Evolutionary conservation across 2,797 vertebrate genomes (phyloP).

Genomic region (Myoxocephalus aenaeus): DNA sequence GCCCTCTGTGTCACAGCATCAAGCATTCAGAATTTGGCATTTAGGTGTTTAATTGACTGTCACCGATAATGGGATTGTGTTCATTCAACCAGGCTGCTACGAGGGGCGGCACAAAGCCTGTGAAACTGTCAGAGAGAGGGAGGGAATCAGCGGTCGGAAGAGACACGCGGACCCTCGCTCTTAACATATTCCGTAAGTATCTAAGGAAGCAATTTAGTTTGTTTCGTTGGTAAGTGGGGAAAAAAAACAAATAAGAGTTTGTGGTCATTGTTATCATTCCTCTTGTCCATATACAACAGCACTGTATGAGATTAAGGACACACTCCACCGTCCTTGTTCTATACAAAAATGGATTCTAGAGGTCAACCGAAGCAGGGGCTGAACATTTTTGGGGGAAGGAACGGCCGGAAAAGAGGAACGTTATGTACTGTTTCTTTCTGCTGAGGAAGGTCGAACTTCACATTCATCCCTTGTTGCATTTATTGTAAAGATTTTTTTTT

Average conservation of each 20-base stretch:
- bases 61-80: constrained; percentile 74
- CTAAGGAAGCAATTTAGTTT: not conserved
- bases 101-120: constrained; percentile 31
- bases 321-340: not conserved
- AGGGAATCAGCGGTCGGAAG: not conserved
- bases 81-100: constrained; percentile 63
- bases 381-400: not conserved
- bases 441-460: not conserved
- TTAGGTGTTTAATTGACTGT: constrained; percentile 80
- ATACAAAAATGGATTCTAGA: not conserved
- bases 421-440: not conserved
- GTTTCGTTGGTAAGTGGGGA: not conserved
- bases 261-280: not conserved
- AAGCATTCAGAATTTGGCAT: constrained; percentile 72
- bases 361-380: not conserved
- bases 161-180: constrained; percentile 16
- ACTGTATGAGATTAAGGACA: not conserved
- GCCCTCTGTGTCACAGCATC: constrained; percentile 60
- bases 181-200: not conserved
- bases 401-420: not conserved
- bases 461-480: not conserved
- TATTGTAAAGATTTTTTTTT: too few relatives aligned
- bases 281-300: not conserved
- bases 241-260: not conserved
- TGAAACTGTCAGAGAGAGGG: constrained; percentile 38